Evolutionary conservation across 2,888 invertebrate species (phyloP).

Genomic region (Epinotia nisella): DNA sequence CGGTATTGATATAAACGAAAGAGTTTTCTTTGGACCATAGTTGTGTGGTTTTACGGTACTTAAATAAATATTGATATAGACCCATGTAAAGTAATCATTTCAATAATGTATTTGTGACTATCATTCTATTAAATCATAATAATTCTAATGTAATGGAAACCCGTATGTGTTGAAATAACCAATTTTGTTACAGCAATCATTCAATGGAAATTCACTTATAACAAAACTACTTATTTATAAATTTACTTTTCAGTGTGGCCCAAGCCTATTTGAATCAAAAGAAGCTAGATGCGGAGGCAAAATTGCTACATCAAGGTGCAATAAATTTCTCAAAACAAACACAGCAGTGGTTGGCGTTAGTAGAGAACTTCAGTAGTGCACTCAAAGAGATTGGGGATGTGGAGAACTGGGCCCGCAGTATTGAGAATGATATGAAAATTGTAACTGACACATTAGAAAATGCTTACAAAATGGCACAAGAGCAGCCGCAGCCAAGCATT

Average conservation of each 20-base stretch:
- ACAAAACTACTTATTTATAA: not conserved
- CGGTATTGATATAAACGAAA: too few species aligned
- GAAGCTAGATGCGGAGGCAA: constrained; percentile 98
- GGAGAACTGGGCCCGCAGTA: constrained; percentile 98
- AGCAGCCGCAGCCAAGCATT: constrained; percentile 63
- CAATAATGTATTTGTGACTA: too few species aligned
- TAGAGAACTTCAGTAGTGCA: constrained; percentile 94
- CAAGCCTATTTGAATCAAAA: constrained; percentile 99
- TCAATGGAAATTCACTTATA: too few species aligned
- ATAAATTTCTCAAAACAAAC: constrained; percentile 98
- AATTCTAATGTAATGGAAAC: too few species aligned
- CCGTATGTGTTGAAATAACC: too few species aligned
- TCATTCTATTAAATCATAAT: too few species aligned
- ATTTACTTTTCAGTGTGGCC: constrained; percentile 89
- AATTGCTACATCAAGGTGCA: constrained; percentile 96
- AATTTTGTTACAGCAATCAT: too few species aligned
- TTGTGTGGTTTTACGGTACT: too few species aligned
- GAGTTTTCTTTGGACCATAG: too few species aligned
- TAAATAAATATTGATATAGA: too few species aligned
- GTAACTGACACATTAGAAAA: constrained; percentile 96
- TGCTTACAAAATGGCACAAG: constrained; percentile 91
- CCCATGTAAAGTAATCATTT: too few species aligned
- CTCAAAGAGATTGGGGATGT: constrained; percentile 99
- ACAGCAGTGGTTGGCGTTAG: constrained; percentile 97
- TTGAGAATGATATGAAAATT: constrained; percentile 97